Base-by-base conservation (phyloP, 2,888 invertebrate species). In the Bellardia pandia region DNA sequence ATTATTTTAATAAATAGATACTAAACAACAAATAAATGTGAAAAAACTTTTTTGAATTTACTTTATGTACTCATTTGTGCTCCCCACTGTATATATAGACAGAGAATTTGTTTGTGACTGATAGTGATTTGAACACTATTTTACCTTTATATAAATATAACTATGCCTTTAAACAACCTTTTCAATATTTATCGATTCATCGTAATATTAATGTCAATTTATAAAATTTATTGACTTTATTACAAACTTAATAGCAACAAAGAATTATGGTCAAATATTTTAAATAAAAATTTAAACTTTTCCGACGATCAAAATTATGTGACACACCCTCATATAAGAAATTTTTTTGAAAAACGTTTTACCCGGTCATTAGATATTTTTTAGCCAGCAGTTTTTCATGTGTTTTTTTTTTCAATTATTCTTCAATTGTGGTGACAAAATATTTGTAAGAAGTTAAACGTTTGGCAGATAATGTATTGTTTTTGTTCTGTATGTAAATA, bases 401-500 rank as follows among this genome's bases (percentile, higher is more conserved):
- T 2, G n/a, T 30, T 33, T 14, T 33, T 33, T 33, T 56, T 9
- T 23, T n/a, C 51, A 51, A 51, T 51, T 60, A 16, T n/a, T n/a
- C n/a, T 62, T 30, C 7, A 64, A 56, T 64, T 45, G 14, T 56
- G 33, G 6, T 74, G 30, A 72, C 72, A 62, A 56, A 80, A 72
- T 64, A 72, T 74, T 72, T n/a, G 4, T 16, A 58, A 58, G n/a
- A 40, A 66, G 42, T 62, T 64, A 64, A 56, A 56, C 56, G 51
- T 40, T 60, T 40, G 23, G 48, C 62, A 62, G 37, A 40, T 51
- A 23, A 51, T 30, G 3, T 40, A 16, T 16, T 9, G 8, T 16
- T 4, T 72, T 64, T 71, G 53, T 62, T 53, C 4, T 72, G 23
- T 23, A 74, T 81, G 66, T 40, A 75, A 75, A 74, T 48, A 23